Conservation (phyloP, 2,888 invertebrate genomes). For the Nineta flava region DNA sequence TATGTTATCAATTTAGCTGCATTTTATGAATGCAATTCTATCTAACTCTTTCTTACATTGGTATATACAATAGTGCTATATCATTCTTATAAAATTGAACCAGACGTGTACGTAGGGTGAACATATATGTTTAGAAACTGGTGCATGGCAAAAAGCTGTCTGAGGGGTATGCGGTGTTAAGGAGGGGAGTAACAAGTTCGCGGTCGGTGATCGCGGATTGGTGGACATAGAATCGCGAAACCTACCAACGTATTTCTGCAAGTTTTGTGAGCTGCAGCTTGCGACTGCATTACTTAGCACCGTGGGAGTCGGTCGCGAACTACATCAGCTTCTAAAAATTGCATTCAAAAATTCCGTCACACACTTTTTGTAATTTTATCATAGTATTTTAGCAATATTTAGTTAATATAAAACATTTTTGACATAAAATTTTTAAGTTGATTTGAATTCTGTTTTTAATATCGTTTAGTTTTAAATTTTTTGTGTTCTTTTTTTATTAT, state of each 20-base stretch:
- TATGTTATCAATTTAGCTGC: neutral
- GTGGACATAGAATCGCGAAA: slow-evolving; percentile 5
- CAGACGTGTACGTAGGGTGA: neutral
- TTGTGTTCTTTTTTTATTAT: neutral
- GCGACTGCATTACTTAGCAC: slow-evolving; percentile 25
- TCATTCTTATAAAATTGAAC: neutral
- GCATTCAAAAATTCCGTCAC: slow-evolving; percentile 1
- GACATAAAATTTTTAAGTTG: slow-evolving; percentile 1
- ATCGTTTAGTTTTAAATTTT: slow-evolving; percentile 3
- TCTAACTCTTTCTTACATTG: neutral
- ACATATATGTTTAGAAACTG: neutral
- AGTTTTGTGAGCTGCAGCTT: slow-evolving; percentile 13
- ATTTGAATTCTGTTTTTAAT: neutral
- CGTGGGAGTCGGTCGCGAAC: slow-evolving; percentile 26
- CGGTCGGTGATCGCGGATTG: slow-evolving; percentile 5
- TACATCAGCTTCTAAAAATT: slow-evolving; percentile 22
- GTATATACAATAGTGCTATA: too few relatives aligned
- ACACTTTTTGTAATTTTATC: neutral
- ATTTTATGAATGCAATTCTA: neutral
- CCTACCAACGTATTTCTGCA: slow-evolving; percentile 8
- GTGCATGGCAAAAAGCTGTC: neutral
- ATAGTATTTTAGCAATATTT: slow-evolving; percentile 1
- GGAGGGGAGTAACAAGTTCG: slow-evolving; percentile 1
- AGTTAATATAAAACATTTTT: neutral
- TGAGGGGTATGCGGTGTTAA: neutral